Percentiles rank a stretch among this genome's conserved stretches.
Evolutionary conservation across 2,888 invertebrate species (phyloP).

Genomic region (Patella caerulea): DNA sequence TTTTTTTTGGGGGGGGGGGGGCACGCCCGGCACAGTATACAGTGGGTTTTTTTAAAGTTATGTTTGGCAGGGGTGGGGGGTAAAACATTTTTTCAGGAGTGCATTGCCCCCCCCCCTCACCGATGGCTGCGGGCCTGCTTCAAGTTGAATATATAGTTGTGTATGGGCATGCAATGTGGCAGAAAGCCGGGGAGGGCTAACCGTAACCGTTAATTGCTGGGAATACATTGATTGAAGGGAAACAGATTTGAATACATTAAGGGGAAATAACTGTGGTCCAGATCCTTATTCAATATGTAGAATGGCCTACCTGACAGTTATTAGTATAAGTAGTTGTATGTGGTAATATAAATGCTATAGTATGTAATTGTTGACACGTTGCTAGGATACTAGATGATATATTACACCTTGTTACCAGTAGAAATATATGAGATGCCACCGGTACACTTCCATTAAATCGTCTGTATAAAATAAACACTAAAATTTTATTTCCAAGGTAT

Average conservation of each 20-base stretch:
- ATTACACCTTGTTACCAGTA: conserved; percentile 45
- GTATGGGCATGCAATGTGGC: too few relatives aligned
- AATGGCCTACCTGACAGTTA: conserved; percentile 54
- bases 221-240: neutral
- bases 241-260: neutral
- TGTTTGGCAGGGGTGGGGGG: too few relatives aligned
- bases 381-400: neutral
- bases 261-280: too few relatives aligned
- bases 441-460: conserved; percentile 33
- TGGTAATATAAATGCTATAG: conserved; percentile 51
- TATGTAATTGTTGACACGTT: conserved; percentile 29
- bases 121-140: too few relatives aligned
- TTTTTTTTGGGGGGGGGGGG: too few relatives aligned
- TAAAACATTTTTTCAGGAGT: too few relatives aligned
- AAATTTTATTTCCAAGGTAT: too few relatives aligned
- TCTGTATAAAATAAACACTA: too few relatives aligned
- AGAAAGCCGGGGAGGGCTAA: neutral
- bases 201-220: neutral
- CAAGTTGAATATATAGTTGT: too few relatives aligned
- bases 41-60: too few relatives aligned
- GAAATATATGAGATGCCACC: conserved; percentile 50
- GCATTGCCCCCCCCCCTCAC: too few relatives aligned
- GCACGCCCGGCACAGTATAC: too few relatives aligned
- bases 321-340: conserved; percentile 29
- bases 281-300: neutral